Percentiles rank a stretch among this genome's conserved stretches.
phyloP scores from a whole-genome alignment of 2,797 vertebrate species.

The Phrynocephalus vlangalii region DNA sequence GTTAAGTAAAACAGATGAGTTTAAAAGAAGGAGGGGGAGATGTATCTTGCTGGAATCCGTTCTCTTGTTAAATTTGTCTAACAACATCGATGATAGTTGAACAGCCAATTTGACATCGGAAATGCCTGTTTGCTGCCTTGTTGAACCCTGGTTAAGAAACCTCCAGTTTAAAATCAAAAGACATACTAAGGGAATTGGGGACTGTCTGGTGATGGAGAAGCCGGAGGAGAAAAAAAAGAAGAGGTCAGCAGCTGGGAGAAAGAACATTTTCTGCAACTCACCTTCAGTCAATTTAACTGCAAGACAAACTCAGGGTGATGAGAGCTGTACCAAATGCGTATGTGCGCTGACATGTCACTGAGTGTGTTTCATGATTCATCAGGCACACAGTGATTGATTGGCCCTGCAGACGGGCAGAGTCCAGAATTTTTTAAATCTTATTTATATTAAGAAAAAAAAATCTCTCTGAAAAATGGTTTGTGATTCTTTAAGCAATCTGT shows the following conservation, averaged over 20 bases:
- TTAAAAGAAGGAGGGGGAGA: constrained; percentile 36
- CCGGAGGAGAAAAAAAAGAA: neutral
- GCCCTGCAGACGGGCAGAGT: constrained; percentile 60
- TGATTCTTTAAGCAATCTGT: constrained; percentile 64
- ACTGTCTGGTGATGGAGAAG: constrained; percentile 51
- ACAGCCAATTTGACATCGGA: constrained; percentile 56
- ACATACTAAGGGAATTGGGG: constrained; percentile 58
- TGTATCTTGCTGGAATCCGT: constrained; percentile 51
- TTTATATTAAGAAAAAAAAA: neutral
- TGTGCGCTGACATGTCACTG: constrained; percentile 69
- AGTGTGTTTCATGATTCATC: constrained; percentile 73
- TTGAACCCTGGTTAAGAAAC: constrained; percentile 55
- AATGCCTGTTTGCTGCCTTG: constrained; percentile 36
- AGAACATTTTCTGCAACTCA: constrained; percentile 57
- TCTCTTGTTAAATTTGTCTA: constrained; percentile 65
- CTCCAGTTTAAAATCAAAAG: constrained; percentile 56
- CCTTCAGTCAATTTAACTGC: constrained; percentile 66
- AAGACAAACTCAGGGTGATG: constrained; percentile 69
- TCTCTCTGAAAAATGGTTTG: constrained; percentile 50
- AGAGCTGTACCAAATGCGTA: constrained; percentile 57
- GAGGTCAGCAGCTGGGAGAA: constrained; percentile 65
- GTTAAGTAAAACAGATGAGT: constrained; percentile 53
- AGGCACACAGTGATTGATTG: constrained; percentile 66
- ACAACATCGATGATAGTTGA: constrained; percentile 62
- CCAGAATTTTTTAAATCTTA: constrained; percentile 53